Conservation (phyloP, 2,888 invertebrate genomes). For the Cordylochernes scorpioides region DNA sequence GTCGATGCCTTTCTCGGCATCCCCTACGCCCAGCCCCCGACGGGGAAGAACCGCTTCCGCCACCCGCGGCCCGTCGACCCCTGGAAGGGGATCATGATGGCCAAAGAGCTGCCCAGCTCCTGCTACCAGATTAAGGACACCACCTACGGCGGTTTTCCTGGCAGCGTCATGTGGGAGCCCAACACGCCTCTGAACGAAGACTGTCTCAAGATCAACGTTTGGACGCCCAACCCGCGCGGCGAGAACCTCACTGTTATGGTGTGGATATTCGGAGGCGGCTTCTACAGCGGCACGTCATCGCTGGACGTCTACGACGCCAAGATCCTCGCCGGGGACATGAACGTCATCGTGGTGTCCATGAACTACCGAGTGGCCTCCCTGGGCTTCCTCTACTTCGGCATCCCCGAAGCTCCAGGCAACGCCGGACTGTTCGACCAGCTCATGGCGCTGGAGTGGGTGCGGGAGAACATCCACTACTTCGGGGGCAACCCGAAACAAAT, state of each 20-base stretch:
- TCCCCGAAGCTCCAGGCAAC: slow-evolving; percentile 60
- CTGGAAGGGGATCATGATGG: slow-evolving; percentile 47
- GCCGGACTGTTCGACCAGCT: slow-evolving; percentile 85
- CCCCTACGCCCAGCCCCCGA: slow-evolving; percentile 51
- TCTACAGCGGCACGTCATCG: slow-evolving; percentile 64
- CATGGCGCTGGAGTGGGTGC: slow-evolving; percentile 67
- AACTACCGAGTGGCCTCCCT: slow-evolving; percentile 77
- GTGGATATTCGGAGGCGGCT: slow-evolving; percentile 64
- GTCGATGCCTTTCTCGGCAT: slow-evolving; percentile 57
- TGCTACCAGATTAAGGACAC: slow-evolving; percentile 75
- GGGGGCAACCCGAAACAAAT: slow-evolving; percentile 71
- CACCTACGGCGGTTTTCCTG: slow-evolving; percentile 46
- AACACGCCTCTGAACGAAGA: slow-evolving; percentile 76
- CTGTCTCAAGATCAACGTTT: slow-evolving; percentile 79
- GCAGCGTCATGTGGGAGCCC: slow-evolving; percentile 72
- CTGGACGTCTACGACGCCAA: slow-evolving; percentile 78
- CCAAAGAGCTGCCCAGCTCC: slow-evolving; percentile 54
- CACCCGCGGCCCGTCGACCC: slow-evolving; percentile 55
- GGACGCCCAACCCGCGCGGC: slow-evolving; percentile 40
- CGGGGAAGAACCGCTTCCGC: slow-evolving; percentile 41
- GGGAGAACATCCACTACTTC: slow-evolving; percentile 56
- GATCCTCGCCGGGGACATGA: slow-evolving; percentile 59
- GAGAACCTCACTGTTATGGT: slow-evolving; percentile 52
- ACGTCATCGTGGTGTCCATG: slow-evolving; percentile 70
- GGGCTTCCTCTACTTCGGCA: slow-evolving; percentile 66